Evolutionary conservation across 2,888 invertebrate species (phyloP).

Genomic region (Salticus scenicus): DNA sequence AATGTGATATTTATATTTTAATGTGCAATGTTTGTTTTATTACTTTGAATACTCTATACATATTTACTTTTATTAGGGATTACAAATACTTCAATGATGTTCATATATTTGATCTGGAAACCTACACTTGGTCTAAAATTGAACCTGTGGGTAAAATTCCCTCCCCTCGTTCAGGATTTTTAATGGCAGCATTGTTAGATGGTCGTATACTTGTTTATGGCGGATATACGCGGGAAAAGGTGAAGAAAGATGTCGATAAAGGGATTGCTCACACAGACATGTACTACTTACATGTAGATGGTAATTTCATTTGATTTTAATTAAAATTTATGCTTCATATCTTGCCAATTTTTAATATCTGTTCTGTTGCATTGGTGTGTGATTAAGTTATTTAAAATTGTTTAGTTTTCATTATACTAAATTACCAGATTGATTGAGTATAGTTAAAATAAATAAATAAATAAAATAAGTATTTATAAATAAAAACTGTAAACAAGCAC

Average conservation of each 20-base stretch:
- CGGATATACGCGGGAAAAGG: slow-evolving; percentile 84
- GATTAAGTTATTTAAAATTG: too few relatives aligned
- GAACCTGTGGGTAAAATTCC: slow-evolving; percentile 80
- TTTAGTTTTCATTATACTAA: too few relatives aligned
- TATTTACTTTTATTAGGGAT: slow-evolving; percentile 78
- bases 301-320: too few relatives aligned
- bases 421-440: too few relatives aligned
- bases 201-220: slow-evolving; percentile 83
- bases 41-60: neutral
- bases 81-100: slow-evolving; percentile 93
- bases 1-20: too few relatives aligned
- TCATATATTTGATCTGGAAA: slow-evolving; percentile 86
- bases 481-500: too few relatives aligned
- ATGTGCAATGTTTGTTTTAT: too few relatives aligned
- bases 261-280: slow-evolving; percentile 84
- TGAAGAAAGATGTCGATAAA: slow-evolving; percentile 85
- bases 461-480: too few relatives aligned
- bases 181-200: slow-evolving; percentile 82
- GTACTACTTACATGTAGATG: slow-evolving; percentile 81
- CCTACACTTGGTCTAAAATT: slow-evolving; percentile 85
- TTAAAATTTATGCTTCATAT: too few relatives aligned
- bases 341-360: too few relatives aligned
- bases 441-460: too few relatives aligned
- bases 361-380: too few relatives aligned
- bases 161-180: slow-evolving; percentile 87